A percentile compares a stretch with the other conserved stretches of the same genome.
Evolutionary conservation across 2,113 vertebrate species (phyloP).

Genomic region (Clarias magur): DNA sequence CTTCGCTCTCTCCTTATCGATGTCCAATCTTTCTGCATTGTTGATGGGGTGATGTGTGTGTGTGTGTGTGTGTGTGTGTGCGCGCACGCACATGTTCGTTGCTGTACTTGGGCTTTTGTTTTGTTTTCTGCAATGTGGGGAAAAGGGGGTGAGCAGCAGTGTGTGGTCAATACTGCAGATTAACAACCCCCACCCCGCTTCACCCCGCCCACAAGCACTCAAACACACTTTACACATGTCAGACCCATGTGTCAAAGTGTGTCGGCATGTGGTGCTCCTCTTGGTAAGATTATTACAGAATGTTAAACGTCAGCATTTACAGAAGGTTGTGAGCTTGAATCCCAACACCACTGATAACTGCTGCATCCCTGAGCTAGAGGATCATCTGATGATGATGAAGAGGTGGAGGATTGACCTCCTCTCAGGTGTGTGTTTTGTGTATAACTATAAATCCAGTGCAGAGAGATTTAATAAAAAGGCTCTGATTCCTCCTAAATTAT

Average conservation of each 20-base stretch:
- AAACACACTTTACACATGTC: neutral
- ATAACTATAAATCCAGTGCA: neutral
- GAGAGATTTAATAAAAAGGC: neutral
- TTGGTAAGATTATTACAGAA: neutral
- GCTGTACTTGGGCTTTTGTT: neutral
- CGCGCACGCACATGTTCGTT: neutral
- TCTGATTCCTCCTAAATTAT: neutral
- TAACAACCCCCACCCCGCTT: neutral
- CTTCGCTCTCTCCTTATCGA: neutral
- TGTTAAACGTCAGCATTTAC: neutral
- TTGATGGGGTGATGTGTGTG: neutral
- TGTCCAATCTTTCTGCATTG: neutral
- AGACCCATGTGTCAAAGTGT: neutral
- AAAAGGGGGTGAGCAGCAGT: neutral
- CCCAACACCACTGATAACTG: neutral
- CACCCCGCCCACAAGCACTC: neutral
- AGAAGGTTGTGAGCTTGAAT: neutral
- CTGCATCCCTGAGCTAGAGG: neutral
- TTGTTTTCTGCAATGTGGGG: neutral
- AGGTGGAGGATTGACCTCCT: neutral
- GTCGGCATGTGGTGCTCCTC: too few relatives aligned
- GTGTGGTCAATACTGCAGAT: neutral
- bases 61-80: constrained; percentile 16
- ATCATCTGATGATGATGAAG: neutral
- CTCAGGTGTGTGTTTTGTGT: neutral